A percentile compares a stretch with the other conserved stretches of the same genome.
Conservation (phyloP, 2,888 invertebrate genomes). For the Ypsolopha scabrella region DNA sequence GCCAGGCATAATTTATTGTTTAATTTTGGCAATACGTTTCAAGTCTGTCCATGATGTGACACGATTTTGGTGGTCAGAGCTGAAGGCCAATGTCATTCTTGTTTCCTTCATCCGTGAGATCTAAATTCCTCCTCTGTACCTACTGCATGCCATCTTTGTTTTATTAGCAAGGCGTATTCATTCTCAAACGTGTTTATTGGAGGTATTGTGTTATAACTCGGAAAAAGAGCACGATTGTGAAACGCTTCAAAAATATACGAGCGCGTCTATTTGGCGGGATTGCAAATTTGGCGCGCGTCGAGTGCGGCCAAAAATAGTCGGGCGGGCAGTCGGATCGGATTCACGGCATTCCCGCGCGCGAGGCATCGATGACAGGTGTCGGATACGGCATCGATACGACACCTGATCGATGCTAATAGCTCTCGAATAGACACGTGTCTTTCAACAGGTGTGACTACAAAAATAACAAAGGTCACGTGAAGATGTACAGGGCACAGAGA, state of each 20-base stretch:
- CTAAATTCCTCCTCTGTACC: constrained; percentile 4
- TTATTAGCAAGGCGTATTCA: constrained; percentile 11
- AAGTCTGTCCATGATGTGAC: neutral
- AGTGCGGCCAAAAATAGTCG: constrained; percentile 53
- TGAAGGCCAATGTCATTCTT: constrained; percentile 58
- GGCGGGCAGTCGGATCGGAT: constrained; percentile 56
- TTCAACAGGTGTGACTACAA: too few relatives aligned
- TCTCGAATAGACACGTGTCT: too few relatives aligned
- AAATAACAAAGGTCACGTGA: too few relatives aligned
- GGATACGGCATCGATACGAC: neutral
- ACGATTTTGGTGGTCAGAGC: constrained; percentile 1
- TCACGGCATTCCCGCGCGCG: constrained; percentile 43
- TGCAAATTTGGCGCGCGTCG: constrained; percentile 66
- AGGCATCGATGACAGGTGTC: neutral
- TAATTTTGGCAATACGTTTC: constrained; percentile 1
- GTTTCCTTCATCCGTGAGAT: constrained; percentile 24
- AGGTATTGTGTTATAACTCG: too few relatives aligned
- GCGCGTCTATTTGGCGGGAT: constrained; percentile 61
- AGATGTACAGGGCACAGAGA: too few relatives aligned
- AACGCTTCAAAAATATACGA: constrained; percentile 60
- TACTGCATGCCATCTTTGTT: neutral
- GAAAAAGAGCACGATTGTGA: constrained; percentile 41
- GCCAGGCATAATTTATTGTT: neutral
- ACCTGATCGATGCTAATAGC: neutral
- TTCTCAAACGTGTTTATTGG: constrained; percentile 5